Conservation (phyloP, 2,113 vertebrate genomes). For the Nestor notabilis region DNA sequence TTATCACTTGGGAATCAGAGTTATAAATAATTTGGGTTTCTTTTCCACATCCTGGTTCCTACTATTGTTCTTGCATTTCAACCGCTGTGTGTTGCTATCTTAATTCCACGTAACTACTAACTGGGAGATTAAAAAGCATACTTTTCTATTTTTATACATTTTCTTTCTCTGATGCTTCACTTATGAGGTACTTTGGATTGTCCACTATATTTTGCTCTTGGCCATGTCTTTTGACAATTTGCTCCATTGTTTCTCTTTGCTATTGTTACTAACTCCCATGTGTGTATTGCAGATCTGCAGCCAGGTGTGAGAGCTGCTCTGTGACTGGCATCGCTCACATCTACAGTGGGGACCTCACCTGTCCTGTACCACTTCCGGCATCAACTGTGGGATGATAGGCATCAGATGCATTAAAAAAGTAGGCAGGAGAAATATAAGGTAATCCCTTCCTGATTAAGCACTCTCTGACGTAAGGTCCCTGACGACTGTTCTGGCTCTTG, state of each 20-base stretch:
- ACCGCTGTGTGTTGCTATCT: background rate
- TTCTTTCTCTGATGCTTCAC: background rate
- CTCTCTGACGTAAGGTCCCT: background rate
- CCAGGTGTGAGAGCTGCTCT: background rate
- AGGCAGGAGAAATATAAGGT: background rate
- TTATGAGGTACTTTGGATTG: background rate
- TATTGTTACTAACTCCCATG: fast-evolving
- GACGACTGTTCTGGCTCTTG: background rate
- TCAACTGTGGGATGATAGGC: background rate
- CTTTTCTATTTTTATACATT: background rate
- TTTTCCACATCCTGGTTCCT: slow-evolving; percentile 26
- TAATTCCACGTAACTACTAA: slow-evolving; percentile 33
- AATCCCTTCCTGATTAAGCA: background rate
- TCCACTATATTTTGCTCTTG: background rate
- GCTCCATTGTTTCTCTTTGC: background rate
- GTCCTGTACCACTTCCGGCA: background rate
- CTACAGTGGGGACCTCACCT: background rate
- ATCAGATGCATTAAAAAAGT: background rate
- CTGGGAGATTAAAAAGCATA: background rate
- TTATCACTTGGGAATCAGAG: slow-evolving; percentile 51
- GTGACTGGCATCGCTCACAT: fast-evolving
- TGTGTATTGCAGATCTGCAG: background rate
- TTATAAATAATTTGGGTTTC: slow-evolving; percentile 5
- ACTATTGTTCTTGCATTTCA: slow-evolving; percentile 17
- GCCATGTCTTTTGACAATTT: background rate